Evolutionary conservation across 2,888 invertebrate genomes (phyloP).

Genomic region (Ceraclea dissimilis): DNA sequence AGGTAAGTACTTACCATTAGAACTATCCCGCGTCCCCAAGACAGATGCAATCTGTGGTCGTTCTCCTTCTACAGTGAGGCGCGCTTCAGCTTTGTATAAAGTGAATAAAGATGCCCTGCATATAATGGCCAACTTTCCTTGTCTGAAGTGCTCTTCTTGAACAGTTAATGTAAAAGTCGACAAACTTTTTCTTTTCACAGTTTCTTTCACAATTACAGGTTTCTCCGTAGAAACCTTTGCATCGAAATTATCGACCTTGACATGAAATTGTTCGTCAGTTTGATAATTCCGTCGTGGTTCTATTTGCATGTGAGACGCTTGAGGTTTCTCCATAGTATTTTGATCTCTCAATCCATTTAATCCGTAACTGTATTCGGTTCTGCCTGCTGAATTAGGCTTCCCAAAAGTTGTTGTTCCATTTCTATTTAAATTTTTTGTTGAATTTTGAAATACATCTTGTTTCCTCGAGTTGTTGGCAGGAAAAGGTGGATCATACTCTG

Average conservation of each 20-base stretch:
- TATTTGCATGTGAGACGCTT: neutral
- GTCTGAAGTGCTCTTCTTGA: conserved; percentile 35
- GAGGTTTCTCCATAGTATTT: neutral
- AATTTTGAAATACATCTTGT: neutral
- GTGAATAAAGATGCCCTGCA: conserved; percentile 40
- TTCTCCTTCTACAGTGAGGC: conserved; percentile 40
- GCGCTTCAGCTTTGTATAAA: conserved; percentile 36
- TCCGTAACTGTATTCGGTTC: neutral
- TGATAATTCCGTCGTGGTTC: neutral
- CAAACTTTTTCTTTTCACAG: conserved; percentile 16
- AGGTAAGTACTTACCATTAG: conserved; percentile 25
- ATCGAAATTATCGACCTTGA: neutral
- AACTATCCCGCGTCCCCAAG: conserved; percentile 41
- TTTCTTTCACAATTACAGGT: neutral
- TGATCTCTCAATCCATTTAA: neutral
- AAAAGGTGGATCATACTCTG: conserved; percentile 16
- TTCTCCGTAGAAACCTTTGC: neutral
- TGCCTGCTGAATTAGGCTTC: neutral
- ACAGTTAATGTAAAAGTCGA: conserved; percentile 34
- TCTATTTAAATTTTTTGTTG: neutral
- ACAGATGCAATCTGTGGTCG: conserved; percentile 44
- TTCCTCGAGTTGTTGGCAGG: conserved; percentile 4
- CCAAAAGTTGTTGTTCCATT: conserved; percentile 15
- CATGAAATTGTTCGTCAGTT: neutral
- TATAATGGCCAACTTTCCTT: conserved; percentile 36